phyloP scores from a whole-genome alignment of 2,797 vertebrate species.

The Sternotherus odoratus region DNA sequence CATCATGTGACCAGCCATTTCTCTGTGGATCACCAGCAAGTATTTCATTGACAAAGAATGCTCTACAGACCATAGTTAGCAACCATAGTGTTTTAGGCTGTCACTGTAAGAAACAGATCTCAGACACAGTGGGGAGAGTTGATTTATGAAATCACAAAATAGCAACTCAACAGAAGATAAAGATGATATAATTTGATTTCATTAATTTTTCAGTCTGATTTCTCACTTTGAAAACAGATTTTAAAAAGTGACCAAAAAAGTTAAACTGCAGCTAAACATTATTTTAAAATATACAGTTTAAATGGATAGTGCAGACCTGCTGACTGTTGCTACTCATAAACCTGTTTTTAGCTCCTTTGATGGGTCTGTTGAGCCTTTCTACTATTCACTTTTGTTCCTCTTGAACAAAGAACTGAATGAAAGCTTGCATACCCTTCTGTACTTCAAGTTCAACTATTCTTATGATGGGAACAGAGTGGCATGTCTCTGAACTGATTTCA shows the following conservation, averaged over 20 bases:
- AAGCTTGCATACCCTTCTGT: background rate
- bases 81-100: background rate
- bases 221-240: background rate
- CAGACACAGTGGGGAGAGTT: background rate
- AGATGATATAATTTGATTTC: background rate
- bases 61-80: background rate
- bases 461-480: background rate
- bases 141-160: slow-evolving; percentile 40
- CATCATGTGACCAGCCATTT: background rate
- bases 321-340: background rate
- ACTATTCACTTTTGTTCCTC: background rate
- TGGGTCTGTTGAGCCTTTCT: background rate
- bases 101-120: slow-evolving; percentile 16
- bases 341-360: background rate
- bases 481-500: background rate
- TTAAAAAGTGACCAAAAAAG: background rate
- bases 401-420: background rate
- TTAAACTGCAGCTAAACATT: background rate
- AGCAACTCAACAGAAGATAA: slow-evolving; percentile 7
- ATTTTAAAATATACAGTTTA: background rate
- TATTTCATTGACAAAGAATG: background rate
- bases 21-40: background rate
- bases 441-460: background rate
- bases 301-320: background rate
- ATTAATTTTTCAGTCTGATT: background rate